Percentiles rank a stretch among this genome's conserved stretches.
Evolutionary conservation across 2,888 invertebrate genomes (phyloP).

Genomic region (Emmelina monodactyla): DNA sequence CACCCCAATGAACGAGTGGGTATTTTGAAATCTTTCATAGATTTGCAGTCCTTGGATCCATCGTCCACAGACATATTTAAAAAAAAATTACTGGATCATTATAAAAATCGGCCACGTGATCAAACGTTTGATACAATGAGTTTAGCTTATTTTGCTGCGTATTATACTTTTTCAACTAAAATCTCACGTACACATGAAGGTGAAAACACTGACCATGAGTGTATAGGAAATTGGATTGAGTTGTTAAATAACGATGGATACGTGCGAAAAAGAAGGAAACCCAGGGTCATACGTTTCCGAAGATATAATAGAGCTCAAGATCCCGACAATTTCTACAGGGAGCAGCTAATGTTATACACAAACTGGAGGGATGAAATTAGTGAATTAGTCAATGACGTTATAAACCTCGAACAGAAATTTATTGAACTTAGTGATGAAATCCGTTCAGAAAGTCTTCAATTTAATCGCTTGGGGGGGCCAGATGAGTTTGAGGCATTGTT

Average conservation of each 20-base stretch:
- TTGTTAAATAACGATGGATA: constrained; percentile 9
- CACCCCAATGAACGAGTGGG: background rate
- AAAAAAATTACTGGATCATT: constrained; percentile 8
- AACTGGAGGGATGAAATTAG: constrained; percentile 10
- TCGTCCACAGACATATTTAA: constrained; percentile 5
- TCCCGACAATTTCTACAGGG: constrained; percentile 10
- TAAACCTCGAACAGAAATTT: constrained; percentile 12
- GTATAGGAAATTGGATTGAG: no score
- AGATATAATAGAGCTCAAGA: constrained; percentile 6
- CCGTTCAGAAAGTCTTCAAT: constrained; percentile 16
- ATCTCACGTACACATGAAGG: no score
- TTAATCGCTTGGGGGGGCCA: constrained; percentile 18
- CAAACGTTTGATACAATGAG: constrained; percentile 4
- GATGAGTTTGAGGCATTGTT: constrained; percentile 22
- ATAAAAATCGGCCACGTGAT: constrained; percentile 5
- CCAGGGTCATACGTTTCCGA: constrained; percentile 12
- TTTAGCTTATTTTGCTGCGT: constrained; percentile 14
- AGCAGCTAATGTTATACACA: constrained; percentile 8
- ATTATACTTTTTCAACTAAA: constrained; percentile 11
- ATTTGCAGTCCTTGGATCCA: constrained; percentile 1
- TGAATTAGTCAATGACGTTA: constrained; percentile 9
- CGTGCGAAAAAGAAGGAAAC: constrained; percentile 5
- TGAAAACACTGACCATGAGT: no score
- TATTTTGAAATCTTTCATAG: background rate
- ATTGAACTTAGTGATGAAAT: constrained; percentile 9